phyloP scores from a whole-genome alignment of 2,888 invertebrate species.

The Phyllotreta striolata region DNA sequence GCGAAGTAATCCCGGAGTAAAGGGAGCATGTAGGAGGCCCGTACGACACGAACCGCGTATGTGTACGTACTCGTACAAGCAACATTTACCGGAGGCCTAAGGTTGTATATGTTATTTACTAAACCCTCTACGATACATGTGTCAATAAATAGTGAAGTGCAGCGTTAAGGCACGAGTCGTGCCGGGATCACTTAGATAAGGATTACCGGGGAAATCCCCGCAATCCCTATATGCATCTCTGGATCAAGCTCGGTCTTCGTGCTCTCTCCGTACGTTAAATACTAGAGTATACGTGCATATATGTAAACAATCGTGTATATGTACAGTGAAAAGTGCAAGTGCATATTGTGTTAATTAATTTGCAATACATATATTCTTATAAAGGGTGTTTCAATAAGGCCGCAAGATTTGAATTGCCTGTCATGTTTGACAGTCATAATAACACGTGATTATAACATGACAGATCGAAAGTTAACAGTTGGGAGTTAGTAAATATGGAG shows the following conservation, averaged over 20 bases:
- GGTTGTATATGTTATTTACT: slow-evolving; percentile 46
- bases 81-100: slow-evolving; percentile 31
- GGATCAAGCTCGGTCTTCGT: slow-evolving; percentile 43
- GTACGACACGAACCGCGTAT: background rate
- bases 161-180: slow-evolving; percentile 53
- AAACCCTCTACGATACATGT: slow-evolving; percentile 47
- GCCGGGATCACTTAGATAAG: slow-evolving; percentile 50
- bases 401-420: too few species aligned
- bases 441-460: too few species aligned
- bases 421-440: too few species aligned
- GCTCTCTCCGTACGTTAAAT: slow-evolving; percentile 21
- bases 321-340: background rate
- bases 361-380: too few species aligned
- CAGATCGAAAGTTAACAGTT: too few species aligned
- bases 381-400: too few species aligned
- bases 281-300: slow-evolving; percentile 36
- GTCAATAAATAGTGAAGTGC: slow-evolving; percentile 51
- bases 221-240: slow-evolving; percentile 44
- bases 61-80: slow-evolving; percentile 18
- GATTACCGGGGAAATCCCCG: slow-evolving; percentile 46
- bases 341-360: too few species aligned
- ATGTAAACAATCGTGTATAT: slow-evolving; percentile 32
- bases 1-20: background rate
- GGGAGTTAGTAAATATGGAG: too few species aligned
- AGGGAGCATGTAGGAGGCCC: background rate